Base-by-base conservation (phyloP, 2,888 invertebrate species). In the Brachylomia viminalis region DNA sequence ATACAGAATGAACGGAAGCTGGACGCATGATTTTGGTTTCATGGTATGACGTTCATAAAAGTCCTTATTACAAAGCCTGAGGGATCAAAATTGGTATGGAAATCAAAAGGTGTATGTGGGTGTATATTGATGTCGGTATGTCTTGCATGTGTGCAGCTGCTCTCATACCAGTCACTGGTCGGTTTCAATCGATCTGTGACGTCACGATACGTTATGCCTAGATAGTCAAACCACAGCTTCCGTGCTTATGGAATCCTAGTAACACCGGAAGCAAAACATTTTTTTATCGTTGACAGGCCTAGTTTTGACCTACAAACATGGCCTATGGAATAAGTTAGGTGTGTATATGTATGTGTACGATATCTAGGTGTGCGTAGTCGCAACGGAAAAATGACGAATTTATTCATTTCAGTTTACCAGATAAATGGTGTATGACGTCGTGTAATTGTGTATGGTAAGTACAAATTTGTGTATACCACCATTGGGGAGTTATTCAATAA, bases 91-190 rank as follows among this genome's bases (percentile, higher is more conserved):
- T 74, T n/a, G n/a, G n/a, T n/a, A n/a, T n/a, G 64, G 56, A 30
- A 49, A 30, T 7, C 1, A 54, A 27, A 3, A 13, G 23, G 17
- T 42, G 23, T 8, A 7, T 65, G 45, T 56, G 52, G 1, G 4
- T 52, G 20, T n/a, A 30, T 17, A 54, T 54, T 54, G 15, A n/a
- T n/a, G 30, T n/a, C 17, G 3, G 38, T 15, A n/a, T 42, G 1
- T 5, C 5, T 72, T 61, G n/a, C 20, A 72, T 33, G 61, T 72
- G 72, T 45, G 45, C 61, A 61, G n/a, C 2, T 72, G 61, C 74
- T 62, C 42, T n/a, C 30, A 45, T 11, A 54, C 45, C 5, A 54
- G 30, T 52, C 20, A 45, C 45, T 38, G 23, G 33, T 47, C 23
- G 33, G 27, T 20, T 33, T 45, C 8, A 2, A 64, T 73, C 45